Conservation (phyloP, 2,888 invertebrate species). For the Cephus nigrinus region DNA sequence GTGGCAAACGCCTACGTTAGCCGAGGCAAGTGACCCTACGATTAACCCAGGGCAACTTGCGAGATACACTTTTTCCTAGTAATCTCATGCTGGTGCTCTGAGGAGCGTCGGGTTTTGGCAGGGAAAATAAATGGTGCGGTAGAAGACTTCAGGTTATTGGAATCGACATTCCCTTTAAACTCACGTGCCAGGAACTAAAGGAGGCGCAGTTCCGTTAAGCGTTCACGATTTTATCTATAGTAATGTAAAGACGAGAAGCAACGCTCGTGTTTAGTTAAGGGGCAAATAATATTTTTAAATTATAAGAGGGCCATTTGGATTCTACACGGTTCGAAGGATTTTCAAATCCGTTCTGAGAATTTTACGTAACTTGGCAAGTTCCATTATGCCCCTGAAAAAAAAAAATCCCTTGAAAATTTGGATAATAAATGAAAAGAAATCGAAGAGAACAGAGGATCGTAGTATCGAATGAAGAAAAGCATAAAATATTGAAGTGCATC, state of each 20-base stretch:
- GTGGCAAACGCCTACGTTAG: neutral
- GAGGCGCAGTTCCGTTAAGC: neutral
- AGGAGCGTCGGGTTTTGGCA: neutral
- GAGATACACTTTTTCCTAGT: neutral
- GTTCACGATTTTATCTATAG: neutral
- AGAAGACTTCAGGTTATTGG: neutral
- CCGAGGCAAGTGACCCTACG: neutral
- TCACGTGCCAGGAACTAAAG: neutral
- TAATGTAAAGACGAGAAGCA: neutral
- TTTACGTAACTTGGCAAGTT: neutral
- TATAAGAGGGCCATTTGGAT: neutral
- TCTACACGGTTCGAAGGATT: neutral
- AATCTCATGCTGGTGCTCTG: neutral
- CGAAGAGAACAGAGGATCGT: neutral
- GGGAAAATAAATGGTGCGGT: neutral
- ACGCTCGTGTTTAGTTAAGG: neutral
- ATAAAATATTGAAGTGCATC: neutral
- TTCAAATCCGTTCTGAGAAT: neutral
- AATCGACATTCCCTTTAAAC: neutral
- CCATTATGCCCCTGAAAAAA: neutral
- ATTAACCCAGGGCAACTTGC: neutral
- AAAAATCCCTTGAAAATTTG: neutral
- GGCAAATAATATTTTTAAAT: neutral
- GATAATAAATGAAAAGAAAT: neutral
- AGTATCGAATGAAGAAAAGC: neutral